Conservation (phyloP, 2,888 invertebrate species). For the Penaeus monodon region DNA sequence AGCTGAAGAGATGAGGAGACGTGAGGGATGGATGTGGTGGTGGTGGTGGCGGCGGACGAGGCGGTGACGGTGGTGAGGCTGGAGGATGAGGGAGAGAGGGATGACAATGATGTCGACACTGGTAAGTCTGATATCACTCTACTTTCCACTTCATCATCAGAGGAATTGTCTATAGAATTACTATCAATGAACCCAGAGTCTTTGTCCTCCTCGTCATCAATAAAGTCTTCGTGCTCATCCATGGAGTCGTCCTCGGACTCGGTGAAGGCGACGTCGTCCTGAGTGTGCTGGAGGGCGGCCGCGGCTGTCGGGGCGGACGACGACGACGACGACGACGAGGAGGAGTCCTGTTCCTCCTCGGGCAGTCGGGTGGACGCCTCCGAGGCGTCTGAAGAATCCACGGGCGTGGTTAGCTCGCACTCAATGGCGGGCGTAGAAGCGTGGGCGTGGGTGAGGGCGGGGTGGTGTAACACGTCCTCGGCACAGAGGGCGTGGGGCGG, state of each 20-base stretch:
- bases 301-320: neutral
- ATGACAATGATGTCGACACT: conserved; percentile 19
- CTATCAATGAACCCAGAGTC: conserved; percentile 65
- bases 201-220: conserved; percentile 64
- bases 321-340: conserved; percentile 12
- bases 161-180: conserved; percentile 64
- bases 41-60: conserved; percentile 22
- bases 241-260: conserved; percentile 47
- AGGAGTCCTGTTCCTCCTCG: conserved; percentile 37
- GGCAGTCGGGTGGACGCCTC: conserved; percentile 30
- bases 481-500: conserved; percentile 65
- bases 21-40: conserved; percentile 24
- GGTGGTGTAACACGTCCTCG: conserved; percentile 63
- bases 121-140: conserved; percentile 25
- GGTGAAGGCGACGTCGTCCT: conserved; percentile 35
- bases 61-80: conserved; percentile 20
- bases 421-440: conserved; percentile 52
- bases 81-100: conserved; percentile 25
- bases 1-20: conserved; percentile 48
- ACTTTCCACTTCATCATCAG: conserved; percentile 62
- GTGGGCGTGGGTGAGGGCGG: conserved; percentile 56
- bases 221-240: conserved; percentile 57
- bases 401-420: conserved; percentile 48
- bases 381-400: conserved; percentile 7
- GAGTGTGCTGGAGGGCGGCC: neutral